Conservation (phyloP, 1,140 invertebrate species). For the Aleiodes sp. region DNA sequence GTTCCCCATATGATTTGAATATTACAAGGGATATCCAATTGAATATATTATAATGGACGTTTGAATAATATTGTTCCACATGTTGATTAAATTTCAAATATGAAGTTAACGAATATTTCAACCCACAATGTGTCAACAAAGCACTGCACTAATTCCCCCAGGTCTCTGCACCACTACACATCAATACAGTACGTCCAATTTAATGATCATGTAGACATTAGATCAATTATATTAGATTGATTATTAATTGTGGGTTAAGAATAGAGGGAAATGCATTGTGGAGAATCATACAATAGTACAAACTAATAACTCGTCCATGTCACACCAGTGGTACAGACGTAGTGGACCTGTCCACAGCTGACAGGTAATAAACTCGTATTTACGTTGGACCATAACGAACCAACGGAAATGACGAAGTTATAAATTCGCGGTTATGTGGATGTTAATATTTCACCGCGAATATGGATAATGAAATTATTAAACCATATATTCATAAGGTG, state of each 20-base stretch:
- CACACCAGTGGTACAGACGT: neutral
- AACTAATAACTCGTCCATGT: constrained; percentile 8
- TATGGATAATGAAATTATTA: neutral
- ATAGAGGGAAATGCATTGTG: neutral
- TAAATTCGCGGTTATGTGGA: neutral
- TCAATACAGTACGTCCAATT: neutral
- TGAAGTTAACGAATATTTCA: no score
- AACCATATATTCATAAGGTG: neutral
- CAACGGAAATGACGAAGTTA: constrained; percentile 1
- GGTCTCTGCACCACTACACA: no score
- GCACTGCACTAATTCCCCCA: no score
- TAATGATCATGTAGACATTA: neutral
- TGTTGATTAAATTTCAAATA: no score
- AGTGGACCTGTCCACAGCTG: constrained; percentile 20
- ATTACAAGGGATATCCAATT: no score
- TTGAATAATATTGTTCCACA: no score
- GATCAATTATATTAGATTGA: constrained; percentile 41
- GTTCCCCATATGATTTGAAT: no score
- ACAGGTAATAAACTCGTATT: constrained; percentile 32
- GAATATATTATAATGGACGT: no score
- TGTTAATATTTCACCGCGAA: constrained; percentile 1
- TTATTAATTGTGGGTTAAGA: constrained; percentile 39
- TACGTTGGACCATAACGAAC: constrained; percentile 15
- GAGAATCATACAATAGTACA: neutral
- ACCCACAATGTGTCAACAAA: no score